Conservation (phyloP, 37 sponge, comb jelly and placozoan species). For the Chondrosia reniformis region DNA sequence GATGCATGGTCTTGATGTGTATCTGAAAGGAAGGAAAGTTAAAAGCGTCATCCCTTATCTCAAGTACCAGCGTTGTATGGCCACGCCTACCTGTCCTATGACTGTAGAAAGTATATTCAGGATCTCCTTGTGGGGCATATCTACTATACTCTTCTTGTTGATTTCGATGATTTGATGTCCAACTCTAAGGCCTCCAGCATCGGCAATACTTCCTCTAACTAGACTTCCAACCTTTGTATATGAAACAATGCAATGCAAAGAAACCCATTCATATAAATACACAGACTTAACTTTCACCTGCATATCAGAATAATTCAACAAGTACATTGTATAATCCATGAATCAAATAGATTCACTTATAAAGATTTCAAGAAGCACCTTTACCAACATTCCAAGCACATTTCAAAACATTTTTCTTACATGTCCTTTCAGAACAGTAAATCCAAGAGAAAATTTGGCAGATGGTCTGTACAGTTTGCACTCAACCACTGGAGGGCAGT, state of each 20-base stretch:
- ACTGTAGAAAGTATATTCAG: conserved; percentile 70
- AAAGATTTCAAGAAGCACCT: conserved; percentile 14
- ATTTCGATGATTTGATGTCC: conserved; percentile 96
- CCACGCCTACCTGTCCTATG: conserved; percentile 89
- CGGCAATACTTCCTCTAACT: conserved; percentile 90
- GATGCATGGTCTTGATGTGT: conserved; percentile 87
- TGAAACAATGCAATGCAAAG: not conserved
- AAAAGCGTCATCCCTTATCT: no score
- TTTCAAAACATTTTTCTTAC: no score
- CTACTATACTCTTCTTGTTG: conserved; percentile 85
- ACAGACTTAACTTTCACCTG: not conserved
- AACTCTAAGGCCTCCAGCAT: conserved; percentile 91
- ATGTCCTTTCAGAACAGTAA: conserved; percentile 87
- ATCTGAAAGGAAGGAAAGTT: conserved; percentile 52
- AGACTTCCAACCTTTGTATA: conserved; percentile 61
- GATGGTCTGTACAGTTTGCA: conserved; percentile 86
- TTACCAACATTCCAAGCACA: conserved; percentile 5
- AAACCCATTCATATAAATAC: not conserved
- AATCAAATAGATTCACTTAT: conserved; percentile 28
- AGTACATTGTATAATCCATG: not conserved
- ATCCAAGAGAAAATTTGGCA: conserved; percentile 92
- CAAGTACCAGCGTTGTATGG: no score
- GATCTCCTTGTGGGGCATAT: conserved; percentile 53
- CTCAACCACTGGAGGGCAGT: conserved; percentile 86
- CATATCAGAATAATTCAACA: not conserved